Evolutionary conservation across 2,888 invertebrate genomes (phyloP).

Genomic region (Apamea crenata): DNA sequence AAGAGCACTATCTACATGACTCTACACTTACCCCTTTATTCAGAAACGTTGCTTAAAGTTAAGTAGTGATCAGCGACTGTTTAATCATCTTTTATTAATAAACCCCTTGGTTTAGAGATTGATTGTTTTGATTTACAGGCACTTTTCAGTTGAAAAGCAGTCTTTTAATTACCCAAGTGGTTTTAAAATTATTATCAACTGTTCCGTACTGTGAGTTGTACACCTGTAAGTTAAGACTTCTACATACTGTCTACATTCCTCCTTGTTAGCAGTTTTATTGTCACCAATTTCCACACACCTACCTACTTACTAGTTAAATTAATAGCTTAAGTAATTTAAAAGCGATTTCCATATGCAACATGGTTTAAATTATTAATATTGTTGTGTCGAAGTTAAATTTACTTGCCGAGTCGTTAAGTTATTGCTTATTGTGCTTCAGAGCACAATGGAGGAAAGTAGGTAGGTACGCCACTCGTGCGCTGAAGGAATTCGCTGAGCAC

Average conservation of each 20-base stretch:
- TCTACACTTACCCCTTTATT: not conserved
- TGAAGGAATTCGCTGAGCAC: conserved; percentile 20
- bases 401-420: conserved; percentile 71
- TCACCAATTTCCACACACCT: not conserved
- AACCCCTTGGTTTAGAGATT: no score
- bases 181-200: not conserved
- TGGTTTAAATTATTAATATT: conserved; percentile 62
- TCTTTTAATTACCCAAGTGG: not conserved
- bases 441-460: conserved; percentile 48
- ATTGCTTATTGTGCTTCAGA: conserved; percentile 77
- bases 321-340: conserved; percentile 28
- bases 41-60: no score
- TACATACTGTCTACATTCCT: not conserved
- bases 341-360: conserved; percentile 43
- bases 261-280: not conserved
- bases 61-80: no score
- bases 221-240: not conserved
- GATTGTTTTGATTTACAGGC: not conserved
- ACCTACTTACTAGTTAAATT: not conserved
- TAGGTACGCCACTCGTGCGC: not conserved
- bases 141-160: not conserved
- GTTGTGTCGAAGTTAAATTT: conserved; percentile 69
- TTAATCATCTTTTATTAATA: no score
- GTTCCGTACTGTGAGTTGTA: no score
- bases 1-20: not conserved